Base-by-base conservation (phyloP, 2,888 invertebrate genomes). In the Diaphora mendica region DNA sequence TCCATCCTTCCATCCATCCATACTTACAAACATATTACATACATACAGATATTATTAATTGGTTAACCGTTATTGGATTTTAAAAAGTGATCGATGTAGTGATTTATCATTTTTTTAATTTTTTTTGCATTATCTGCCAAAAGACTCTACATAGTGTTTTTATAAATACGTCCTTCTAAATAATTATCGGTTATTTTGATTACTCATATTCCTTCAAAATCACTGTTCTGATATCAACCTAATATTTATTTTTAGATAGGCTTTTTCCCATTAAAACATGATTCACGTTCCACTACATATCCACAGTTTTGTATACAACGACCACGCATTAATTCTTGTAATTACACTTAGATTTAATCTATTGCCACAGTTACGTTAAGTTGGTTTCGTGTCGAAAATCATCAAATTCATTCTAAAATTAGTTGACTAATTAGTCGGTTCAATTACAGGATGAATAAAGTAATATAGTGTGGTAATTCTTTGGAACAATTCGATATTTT, bases 371-470 rank as follows among this genome's bases (percentile, higher is more conserved):
- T 26, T 30, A 59, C 59, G 13, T 33, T 26, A 42, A 33, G 51
- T 35, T 33, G 44, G n/a, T 51, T 70, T n/a, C 48, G 59, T 26
- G 35, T 67, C 59, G 42, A 72, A 68, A 68, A 72, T 68, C 35
- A 48, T 48, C 39, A 51, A 72, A 68, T 30, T 59, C 35, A 26
- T n/a, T 70, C 66, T 67, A 55, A 55, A 55, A 55, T 55, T 55
- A 55, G 51, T 55, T n/a, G 11, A 55, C 51, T 55, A 74, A 74
- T 70, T 62, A 74, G 44, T 62, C 17, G 62, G 35, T 42, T 42
- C 42, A 69, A 69, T 69, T 69, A 69, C 55, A 68, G 39, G 69
- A 68, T 79, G 72, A 82, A 81, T 74, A 77, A 79, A 74, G 39
- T 79, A 73, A 71, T 68, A 69, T 42, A 17, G 48, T 48, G 55